Base-by-base conservation (phyloP, 2,888 invertebrate species). In the Polia nebulosa region DNA sequence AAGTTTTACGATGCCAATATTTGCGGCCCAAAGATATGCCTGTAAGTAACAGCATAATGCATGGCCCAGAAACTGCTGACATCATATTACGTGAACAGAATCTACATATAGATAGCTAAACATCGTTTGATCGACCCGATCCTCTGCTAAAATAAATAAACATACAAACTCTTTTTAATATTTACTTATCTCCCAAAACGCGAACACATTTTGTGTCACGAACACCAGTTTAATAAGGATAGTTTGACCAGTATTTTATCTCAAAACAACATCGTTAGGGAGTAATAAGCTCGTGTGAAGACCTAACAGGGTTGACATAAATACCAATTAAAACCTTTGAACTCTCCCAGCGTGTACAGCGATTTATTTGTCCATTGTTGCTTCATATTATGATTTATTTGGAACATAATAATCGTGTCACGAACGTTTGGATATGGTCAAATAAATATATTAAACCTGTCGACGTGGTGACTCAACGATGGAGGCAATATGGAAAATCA, bases 401-500 rank as follows among this genome's bases (percentile, higher is more conserved):
- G 17, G 9, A 44, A 41, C 51, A 39, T 22, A 45, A 69, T 61
- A 34, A 60, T 76, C 61, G 29, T 76, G 55, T 56, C 36, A 78
- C 27, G 22, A 59, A 44, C 9, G 11, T 45, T 57, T 59, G 20
- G 20, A 44, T 47, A 44, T 57, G 45, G 44, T 58, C 7, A 44
- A 72, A 41, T 36, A 70, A n/a, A 58, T 80, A 75, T 62, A 72
- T 76, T 75, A 72, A 74, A 78, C 72, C 72, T 80, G 83, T 74
- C 80, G 75, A 85, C 80, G 72, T 81, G 82, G 85, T 88, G 88
- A 89, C 85, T 91, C 88, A 89, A 86, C 79, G 81, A 82, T 76
- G 78, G 69, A 74, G 72, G 77, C 74, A 68, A 85, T 84, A 86
- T 88, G 87, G 86, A 87, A 91, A 91, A 89, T 85, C 85, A 88